Evolutionary conservation across 2,888 invertebrate species (phyloP), one percentile per base, ranked within the genome.

Genomic region (Hirtodrosophila histrioides): DNA sequence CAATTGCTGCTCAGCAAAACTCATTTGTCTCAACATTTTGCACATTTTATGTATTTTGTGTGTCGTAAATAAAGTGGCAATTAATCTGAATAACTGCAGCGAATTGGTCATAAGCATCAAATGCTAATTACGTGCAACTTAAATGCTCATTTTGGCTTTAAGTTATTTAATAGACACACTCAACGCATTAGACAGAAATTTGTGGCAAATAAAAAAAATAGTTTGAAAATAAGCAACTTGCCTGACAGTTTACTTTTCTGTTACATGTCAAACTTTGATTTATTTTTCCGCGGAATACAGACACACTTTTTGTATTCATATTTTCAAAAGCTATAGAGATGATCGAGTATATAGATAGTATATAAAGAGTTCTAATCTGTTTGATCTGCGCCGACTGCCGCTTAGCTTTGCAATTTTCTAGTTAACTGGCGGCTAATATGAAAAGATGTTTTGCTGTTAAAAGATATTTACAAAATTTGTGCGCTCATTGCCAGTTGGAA

Each of bases 231-330:
- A 27, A 27, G 6, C 27, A 49, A 35, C 44, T 35, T 35, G 31
- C 12, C 24, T 39, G 12, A 8, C 11, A 46, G 39, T 60, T 49
- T 58, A 12, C 51, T 41, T 44, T 45, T 67, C 23, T 69, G 74
- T 68, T 71, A 69, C 69, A 78, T 76, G 83, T 83, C 83, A 80
- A 84, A 76, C 43, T 72, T 74, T 80, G 86, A 86, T 84, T 84
- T 84, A 84, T 82, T 77, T 71, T 81, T 79, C 77, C 77, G 70
- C 49, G 66, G 23, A 69, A 76, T 71, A 78, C 46, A 78, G 67
- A 79, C 56, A 75, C 27, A 71, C 50, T 73, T 75, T 81, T 81
- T 55, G 53, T 49, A 61, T 7, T 62, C 56, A 51, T 27, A 45
- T n/a, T 53, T 43, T 37, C 17, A 39, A 10, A 49, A 39, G 17